Evolutionary conservation across 1,140 invertebrate species (phyloP), one percentile per base, ranked within the genome.

Genomic region (Euborellia annulipes): DNA sequence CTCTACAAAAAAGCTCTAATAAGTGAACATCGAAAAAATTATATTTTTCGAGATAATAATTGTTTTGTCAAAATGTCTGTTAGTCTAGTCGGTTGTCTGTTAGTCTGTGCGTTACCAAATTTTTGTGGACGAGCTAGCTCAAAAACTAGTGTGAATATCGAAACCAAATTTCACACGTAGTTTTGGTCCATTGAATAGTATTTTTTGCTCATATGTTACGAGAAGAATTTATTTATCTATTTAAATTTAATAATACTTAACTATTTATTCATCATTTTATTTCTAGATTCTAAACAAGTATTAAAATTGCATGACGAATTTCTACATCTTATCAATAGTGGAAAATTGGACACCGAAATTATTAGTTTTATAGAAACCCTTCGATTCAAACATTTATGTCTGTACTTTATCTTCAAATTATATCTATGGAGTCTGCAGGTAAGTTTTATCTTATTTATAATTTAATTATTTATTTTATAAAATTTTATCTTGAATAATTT

Each of bases 341-440:
- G 64, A 18, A 54, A 64, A 30, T 53, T 69, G 1, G 62, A 64
- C 37, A 63, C 74, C 4, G 65, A 70, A 32, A 69, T 81, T 9
- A 69, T 76, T 43, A 77, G 75, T 54, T 70, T 79, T 51, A 75
- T 79, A 51, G 78, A 81, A 59, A 79, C 77, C n/a, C n/a, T n/a
- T n/a, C n/a, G 0, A 65, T 72, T 1, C 65, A 75, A 20, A 79
- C 77, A 2, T 62, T 79, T 7, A 79, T 81, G 76, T 71, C 69
- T 0, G 69, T 79, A 27, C 59, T 79, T 9, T 79, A 75, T 62
- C 55, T 81, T 3, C 67, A 74, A 46, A 78, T 81, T 37, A 76
- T 81, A 36, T 72, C 75, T 21, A 65, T 72, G 8, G 72, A 78
- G 50, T 79, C 76, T 6, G 76, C 76, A 52, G 76, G 77, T 79